Base-by-base conservation (phyloP, 2,113 vertebrate species). In the Hemibagrus wyckioides region DNA sequence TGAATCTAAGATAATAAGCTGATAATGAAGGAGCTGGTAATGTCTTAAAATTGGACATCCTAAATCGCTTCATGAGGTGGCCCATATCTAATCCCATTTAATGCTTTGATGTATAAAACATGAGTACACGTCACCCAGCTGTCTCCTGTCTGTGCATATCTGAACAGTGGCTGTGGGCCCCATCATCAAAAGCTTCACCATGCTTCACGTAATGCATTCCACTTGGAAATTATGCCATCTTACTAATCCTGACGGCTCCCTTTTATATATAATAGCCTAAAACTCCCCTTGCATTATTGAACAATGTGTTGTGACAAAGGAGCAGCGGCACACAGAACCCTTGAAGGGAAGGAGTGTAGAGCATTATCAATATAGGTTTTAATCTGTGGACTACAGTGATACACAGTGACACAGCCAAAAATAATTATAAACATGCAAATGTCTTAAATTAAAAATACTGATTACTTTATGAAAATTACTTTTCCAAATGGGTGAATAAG, bases 91-190 rank as follows among this genome's bases (percentile, higher is more conserved):
- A 84, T 69, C 41, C 67, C 30, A 56, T 90, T 83, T 41, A 59
- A 85, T 50, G 23, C 87, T 87, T 87, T 88, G 87, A 90, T 88
- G 76, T 86, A 85, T 90, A 73, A 90, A 90, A 86, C 83, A 92
- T 85, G 86, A 82, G 71, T 39, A 82, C 39, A 80, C 65, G 54
- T 83, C 33, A 50, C 71, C 75, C 83, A 63, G 85, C 56, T 23
- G 28, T 71, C 82, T 85, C 84, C 76, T 48, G 83, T 88, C 76
- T 79, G 79, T 44, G 76, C 82, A 85, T 82, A 84, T 85, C 25
- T 84, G 69, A 89, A 65, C 54, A 63, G 52, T 87, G 56, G 82
- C 90, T 85, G 50, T 88, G 23, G 85, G 82, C 83, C 44, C 71
- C 54, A 69, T 90, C 63, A 80, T 89, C 77, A 89, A 90, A 90